Base-by-base conservation (phyloP, 2,888 invertebrate species). In the Orthosia incerta region DNA sequence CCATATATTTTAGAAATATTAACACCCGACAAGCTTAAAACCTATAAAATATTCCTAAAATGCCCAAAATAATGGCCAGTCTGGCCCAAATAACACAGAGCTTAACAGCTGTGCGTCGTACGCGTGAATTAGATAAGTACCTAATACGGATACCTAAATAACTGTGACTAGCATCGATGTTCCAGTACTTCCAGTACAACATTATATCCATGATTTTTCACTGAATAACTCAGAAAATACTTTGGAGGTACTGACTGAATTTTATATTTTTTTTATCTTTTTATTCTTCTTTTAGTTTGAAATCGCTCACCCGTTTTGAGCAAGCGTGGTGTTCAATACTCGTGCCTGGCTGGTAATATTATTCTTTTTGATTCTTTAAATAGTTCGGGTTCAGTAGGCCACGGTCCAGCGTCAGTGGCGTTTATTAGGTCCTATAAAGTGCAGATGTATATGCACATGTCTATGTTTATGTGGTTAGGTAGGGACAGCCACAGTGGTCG, bases 91-190 rank as follows among this genome's bases (percentile, higher is more conserved):
- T 82, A 77, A 70, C 78, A 81, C 73, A 82, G 71, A 84, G 82
- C 85, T 81, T 68, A 71, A 79, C 78, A 61, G 74, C 81, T 89
- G 90, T 91, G 93, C 93, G 92, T 92, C 87, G 89, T 88, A 92
- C 93, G 93, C 93, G 79, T 86, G 86, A 73, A 65, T 71, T 80
- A 76, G 13, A 74, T 71, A 71, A 59, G 26, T 83, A 85, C 69
- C 57, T 69, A 79, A 74, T 87, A 86, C 18, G 20, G 74, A 69
- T 88, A 60, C 60, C 45, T 60, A 86, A 73, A 60, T 82, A 89
- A 89, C 74, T 86, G 85, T 91, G 91, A 92, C 92, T 92, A 92
- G 92, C 90, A 87, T 90, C 88, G 86, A 86, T 88, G 84, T 81
- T 59, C 61, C 78, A 74, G 79, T 86, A 81, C 81, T 59, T 70